Base-by-base conservation (phyloP, 2,113 vertebrate genomes). In the Anser brachyrhynchus region DNA sequence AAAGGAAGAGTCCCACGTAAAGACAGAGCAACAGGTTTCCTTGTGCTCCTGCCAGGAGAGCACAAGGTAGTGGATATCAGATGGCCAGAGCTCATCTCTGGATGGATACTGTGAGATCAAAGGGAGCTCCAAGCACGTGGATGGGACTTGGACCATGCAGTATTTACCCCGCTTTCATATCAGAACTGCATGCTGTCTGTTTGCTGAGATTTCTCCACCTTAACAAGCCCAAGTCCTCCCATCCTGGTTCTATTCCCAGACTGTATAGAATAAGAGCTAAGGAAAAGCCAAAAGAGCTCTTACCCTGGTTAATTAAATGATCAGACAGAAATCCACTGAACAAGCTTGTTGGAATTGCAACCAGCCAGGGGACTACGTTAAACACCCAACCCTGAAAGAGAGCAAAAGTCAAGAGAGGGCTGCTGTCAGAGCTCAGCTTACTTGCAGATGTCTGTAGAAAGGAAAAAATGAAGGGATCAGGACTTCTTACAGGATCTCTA, bases 291-390 rank as follows among this genome's bases (percentile, higher is more conserved):
- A 3, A 54, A 76, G 59, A 71, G 22, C 72, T 75, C 92, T 74
- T 97, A 99, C 99, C 99, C 97, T 98, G 98, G 84, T 84, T 98
- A 95, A 99, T 98, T 92, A 99, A 99, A 84, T 98, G 98, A 93
- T 99, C 99, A 5, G 99, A 99, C 22, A 99, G 98, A 90, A 98
- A 98, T 79, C 99, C 99, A 31, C 99, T 99, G 92, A 99, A 97
- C 69, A 99, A 94, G 29, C 99, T 99, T 2, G 98, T 98, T 0
- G 99, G 99, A 70, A 99, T 99, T 12, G 99, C 99, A 91, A 99
- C 98, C 89, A 99, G 97, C 99, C 99, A 99, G 9, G 99, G 99
- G 55, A 99, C 98, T 31, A 99, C 99, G 35, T 99, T 99, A 96
- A 99, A 99, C 95, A 99, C 97, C 99, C 99, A 99, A 20, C 99